Conservation (phyloP, 2,888 invertebrate species). For the Cyrtodaria siliqua region DNA sequence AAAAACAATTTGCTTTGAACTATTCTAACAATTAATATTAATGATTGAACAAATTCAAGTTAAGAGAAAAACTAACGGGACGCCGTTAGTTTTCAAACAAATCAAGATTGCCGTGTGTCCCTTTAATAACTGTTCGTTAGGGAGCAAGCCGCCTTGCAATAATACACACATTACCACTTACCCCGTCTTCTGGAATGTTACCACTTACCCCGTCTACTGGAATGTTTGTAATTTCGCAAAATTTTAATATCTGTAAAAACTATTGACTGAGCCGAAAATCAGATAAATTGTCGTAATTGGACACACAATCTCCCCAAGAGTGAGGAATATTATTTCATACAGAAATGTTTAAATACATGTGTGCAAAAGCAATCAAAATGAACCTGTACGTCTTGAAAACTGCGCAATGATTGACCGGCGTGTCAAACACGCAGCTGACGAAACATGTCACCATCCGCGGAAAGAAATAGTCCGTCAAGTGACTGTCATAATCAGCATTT, state of each 20-base stretch:
- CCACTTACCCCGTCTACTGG: too few relatives aligned
- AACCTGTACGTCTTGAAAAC: conserved; percentile 50
- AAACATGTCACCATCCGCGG: conserved; percentile 59
- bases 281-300: conserved; percentile 64
- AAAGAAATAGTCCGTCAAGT: conserved; percentile 58
- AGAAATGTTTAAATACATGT: conserved; percentile 51
- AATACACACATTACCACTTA: too few relatives aligned
- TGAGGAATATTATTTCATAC: conserved; percentile 61
- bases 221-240: too few relatives aligned
- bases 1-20: too few relatives aligned
- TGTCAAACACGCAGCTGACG: conserved; percentile 68
- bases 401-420: conserved; percentile 63
- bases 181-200: too few relatives aligned
- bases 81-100: too few relatives aligned
- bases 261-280: conserved; percentile 38
- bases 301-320: conserved; percentile 54
- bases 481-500: conserved; percentile 51
- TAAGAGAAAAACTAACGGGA: too few relatives aligned
- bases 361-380: conserved; percentile 60
- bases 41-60: too few relatives aligned
- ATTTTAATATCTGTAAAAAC: conserved; percentile 42
- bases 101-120: too few relatives aligned
- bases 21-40: too few relatives aligned
- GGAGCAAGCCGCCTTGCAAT: too few relatives aligned
- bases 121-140: too few relatives aligned